Conservation (phyloP, 2,797 vertebrate species). For the Sebastes oblongus region DNA sequence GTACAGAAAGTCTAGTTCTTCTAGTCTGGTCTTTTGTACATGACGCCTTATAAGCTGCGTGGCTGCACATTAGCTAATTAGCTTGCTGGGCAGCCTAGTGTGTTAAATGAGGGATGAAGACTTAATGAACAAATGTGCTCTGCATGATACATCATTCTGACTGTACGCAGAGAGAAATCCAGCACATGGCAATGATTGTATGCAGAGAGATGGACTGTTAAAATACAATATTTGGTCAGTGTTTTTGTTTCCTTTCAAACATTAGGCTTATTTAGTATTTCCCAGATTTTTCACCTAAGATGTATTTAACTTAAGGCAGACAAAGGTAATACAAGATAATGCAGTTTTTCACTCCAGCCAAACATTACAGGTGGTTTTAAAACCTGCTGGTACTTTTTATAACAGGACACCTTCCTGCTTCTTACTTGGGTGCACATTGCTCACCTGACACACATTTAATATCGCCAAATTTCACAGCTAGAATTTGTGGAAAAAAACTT, state of each 20-base stretch:
- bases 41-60: neutral
- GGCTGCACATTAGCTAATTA: conserved; percentile 45
- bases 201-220: neutral
- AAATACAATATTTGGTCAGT: neutral
- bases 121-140: conserved; percentile 25
- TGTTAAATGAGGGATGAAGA: conserved; percentile 22
- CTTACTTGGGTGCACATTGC: neutral
- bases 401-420: neutral
- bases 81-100: neutral
- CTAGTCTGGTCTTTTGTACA: neutral
- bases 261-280: neutral
- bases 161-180: neutral
- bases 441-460: neutral
- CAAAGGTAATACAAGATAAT: neutral
- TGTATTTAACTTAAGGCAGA: neutral
- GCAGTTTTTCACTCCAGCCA: neutral
- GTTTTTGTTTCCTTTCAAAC: neutral
- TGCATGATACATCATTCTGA: conserved; percentile 13
- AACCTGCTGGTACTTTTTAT: neutral
- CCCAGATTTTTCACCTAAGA: neutral
- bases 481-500: neutral
- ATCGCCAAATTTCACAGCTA: neutral
- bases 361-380: neutral
- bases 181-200: neutral
- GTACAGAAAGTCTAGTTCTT: neutral